A percentile compares a stretch with the other conserved stretches of the same genome.
Evolutionary conservation across 92 coral and sea anemone species (phyloP).

Genomic region (Phenganax subtilis): DNA sequence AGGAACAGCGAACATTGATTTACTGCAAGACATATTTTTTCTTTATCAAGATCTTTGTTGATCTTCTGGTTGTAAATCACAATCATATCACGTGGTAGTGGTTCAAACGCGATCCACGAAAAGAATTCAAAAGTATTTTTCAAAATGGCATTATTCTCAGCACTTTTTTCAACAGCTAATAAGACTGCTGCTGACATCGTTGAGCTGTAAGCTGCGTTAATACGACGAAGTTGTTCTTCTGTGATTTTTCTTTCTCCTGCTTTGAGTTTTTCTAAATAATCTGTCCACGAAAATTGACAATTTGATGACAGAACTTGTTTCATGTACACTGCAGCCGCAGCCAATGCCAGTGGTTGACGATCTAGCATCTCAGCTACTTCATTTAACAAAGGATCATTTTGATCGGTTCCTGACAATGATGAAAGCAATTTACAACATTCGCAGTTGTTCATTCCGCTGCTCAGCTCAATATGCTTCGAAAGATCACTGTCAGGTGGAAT

Average conservation of each 20-base stretch:
- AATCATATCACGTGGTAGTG: neutral
- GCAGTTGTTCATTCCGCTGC: constrained; percentile 45
- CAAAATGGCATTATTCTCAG: neutral
- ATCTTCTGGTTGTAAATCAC: neutral
- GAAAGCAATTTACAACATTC: constrained; percentile 45
- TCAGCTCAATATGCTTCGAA: constrained; percentile 25
- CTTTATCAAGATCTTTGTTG: neutral
- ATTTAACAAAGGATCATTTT: constrained; percentile 14
- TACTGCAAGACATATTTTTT: neutral
- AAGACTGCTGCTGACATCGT: neutral
- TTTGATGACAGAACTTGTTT: neutral
- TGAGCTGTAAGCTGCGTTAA: neutral
- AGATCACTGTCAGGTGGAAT: constrained; percentile 19
- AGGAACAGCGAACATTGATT: neutral
- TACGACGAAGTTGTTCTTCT: constrained; percentile 5
- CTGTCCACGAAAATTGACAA: neutral
- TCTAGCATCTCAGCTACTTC: constrained; percentile 48
- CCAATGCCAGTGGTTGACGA: constrained; percentile 14
- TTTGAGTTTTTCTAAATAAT: neutral
- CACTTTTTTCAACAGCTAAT: neutral
- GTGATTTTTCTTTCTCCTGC: constrained; percentile 28
- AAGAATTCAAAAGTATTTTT: neutral
- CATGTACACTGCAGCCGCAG: constrained; percentile 53
- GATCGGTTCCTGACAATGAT: constrained; percentile 24
- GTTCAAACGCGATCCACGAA: neutral